Percentiles rank a stretch among this genome's conserved stretches.
Evolutionary conservation across 2,797 vertebrate species (phyloP).

Genomic region (Micropoecilia bifurca): DNA sequence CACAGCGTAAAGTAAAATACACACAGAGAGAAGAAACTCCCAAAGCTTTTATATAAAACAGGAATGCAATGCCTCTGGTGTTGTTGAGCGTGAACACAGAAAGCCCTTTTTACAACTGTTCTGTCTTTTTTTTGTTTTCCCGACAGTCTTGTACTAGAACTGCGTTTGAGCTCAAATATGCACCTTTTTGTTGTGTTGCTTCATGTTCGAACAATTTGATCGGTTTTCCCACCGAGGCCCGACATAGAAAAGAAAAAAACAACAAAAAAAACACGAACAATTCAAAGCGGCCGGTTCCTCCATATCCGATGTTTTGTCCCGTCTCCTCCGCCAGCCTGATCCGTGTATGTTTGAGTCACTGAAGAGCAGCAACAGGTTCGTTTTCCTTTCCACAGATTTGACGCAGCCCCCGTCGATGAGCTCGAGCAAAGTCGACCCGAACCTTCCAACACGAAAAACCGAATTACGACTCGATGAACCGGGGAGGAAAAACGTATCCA

Average conservation of each 20-base stretch:
- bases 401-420: conserved; percentile 13
- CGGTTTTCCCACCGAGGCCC: conserved; percentile 59
- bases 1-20: conserved; percentile 78
- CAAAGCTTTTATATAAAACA: conserved; percentile 82
- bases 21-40: conserved; percentile 61
- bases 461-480: conserved; percentile 52
- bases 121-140: conserved; percentile 48
- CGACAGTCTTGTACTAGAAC: conserved; percentile 76
- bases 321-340: conserved; percentile 14
- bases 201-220: conserved; percentile 75
- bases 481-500: conserved; percentile 52
- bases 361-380: conserved; percentile 78
- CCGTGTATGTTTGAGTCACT: conserved; percentile 63
- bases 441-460: conserved; percentile 45
- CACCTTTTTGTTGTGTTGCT: conserved; percentile 70
- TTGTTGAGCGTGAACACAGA: conserved; percentile 81
- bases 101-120: conserved; percentile 83
- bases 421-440: conserved; percentile 37
- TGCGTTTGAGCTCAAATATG: conserved; percentile 75
- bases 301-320: conserved; percentile 35
- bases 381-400: background rate
- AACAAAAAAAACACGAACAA: background rate
- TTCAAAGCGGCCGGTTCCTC: conserved; percentile 58
- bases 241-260: conserved; percentile 19
- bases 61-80: conserved; percentile 81